Base-by-base conservation (phyloP, 2,888 invertebrate genomes). In the Mycalesis mineus region DNA sequence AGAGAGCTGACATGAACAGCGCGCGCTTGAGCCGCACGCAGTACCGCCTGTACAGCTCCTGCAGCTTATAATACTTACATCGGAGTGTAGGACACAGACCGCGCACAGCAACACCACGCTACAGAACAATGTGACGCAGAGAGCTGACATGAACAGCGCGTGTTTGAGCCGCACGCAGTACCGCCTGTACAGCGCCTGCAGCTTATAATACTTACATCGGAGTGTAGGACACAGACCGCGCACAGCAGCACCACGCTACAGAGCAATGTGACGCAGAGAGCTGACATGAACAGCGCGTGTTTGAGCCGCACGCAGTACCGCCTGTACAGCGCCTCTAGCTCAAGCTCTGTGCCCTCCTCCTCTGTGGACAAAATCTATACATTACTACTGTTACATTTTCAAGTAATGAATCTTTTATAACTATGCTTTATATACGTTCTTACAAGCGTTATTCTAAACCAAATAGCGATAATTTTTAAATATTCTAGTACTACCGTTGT, bases 101-200 rank as follows among this genome's bases (percentile, higher is more conserved):
- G 93, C 91, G 60, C 91, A 87, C 47, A 95, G 87, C 8, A 94
- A 88, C 15, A 91, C 87, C 3, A 92, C 72, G 63, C 92, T 91
- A 63, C 93, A 92, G 37, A 92, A 73, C 7, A 93, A 82, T 7
- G 94, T 92, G 55, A 95, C 91, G 56, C 92, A 91, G 5, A 95
- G 88, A 37, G 94, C 93, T 0, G 94, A 93, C 62, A 94, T 91
- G 78, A 95, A 95, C 42, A 96, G 91, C 0, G 95, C 93, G 65
- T 94, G 94, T 68, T 95, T 95, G 70, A 95, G 82, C 36, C 93
- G 84, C 53, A 93, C 92, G 76, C 94, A 94, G 80, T 94, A 95
- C 59, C 93, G 83, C 69, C 92, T 91, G 82, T 94, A 94, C 22
- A 22, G 22, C 3, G 22, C 22, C 3, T 2, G 22, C 5, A 22